These are phyloP conservation scores for Brachyopa scutellaris DNA, from an alignment of 2,888 invertebrate species.

Conservation along the genomic window DNA sequence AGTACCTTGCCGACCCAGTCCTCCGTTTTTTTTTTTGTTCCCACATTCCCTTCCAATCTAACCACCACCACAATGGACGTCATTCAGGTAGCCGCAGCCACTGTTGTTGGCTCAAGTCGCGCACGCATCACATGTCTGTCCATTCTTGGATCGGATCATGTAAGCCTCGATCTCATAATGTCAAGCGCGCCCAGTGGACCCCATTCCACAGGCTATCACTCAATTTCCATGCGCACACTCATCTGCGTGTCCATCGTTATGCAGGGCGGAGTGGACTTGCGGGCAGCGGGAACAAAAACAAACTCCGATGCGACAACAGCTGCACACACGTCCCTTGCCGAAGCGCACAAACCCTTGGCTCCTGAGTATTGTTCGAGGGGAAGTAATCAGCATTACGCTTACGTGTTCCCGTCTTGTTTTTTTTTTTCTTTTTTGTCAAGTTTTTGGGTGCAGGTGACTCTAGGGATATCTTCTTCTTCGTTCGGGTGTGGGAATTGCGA, in stretches of 20 bases:
- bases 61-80: slow-evolving; percentile 8
- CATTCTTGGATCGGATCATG: slow-evolving; percentile 20
- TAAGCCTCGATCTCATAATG: slow-evolving; percentile 23
- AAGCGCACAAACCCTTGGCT: slow-evolving; percentile 59
- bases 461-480: slow-evolving; percentile 45
- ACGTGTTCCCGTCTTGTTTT: too few species aligned
- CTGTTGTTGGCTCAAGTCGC: slow-evolving; percentile 16
- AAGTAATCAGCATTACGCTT: slow-evolving; percentile 67
- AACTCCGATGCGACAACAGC: slow-evolving; percentile 73
- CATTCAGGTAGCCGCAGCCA: slow-evolving; percentile 35
- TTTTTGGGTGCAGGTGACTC: slow-evolving; percentile 73
- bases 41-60: slow-evolving; percentile 2
- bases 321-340: slow-evolving; percentile 51
- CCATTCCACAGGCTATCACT: slow-evolving; percentile 33
- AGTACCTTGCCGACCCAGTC: slow-evolving; percentile 1
- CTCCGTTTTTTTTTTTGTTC: slow-evolving; percentile 3
- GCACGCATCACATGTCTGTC: slow-evolving; percentile 38
- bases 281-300: slow-evolving; percentile 56
- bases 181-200: slow-evolving; percentile 36
- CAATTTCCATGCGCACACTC: slow-evolving; percentile 45
- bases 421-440: slow-evolving; percentile 60
- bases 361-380: slow-evolving; percentile 53
- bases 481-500: slow-evolving; percentile 81
- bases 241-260: slow-evolving; percentile 39
- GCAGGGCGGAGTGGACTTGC: slow-evolving; percentile 6